phyloP scores from a whole-genome alignment of 1,140 invertebrate species.

The Geopemphigus sp. region DNA sequence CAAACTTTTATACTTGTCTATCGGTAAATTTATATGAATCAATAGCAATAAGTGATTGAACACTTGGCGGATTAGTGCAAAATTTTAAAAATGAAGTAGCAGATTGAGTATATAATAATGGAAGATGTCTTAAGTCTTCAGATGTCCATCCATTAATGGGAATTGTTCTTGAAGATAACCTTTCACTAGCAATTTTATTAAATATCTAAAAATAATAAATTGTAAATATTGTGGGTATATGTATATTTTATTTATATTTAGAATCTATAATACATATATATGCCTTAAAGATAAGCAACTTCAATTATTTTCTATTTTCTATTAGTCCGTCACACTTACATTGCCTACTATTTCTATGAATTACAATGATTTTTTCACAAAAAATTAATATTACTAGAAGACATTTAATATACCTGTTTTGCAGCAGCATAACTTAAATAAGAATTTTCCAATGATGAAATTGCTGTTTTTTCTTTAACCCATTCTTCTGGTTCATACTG shows the following conservation, averaged over 20 bases:
- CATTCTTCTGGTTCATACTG: conserved; percentile 21
- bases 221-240: not conserved
- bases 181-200: conserved; percentile 40
- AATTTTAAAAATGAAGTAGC: conserved; percentile 27
- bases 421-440: conserved; percentile 34
- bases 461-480: conserved; percentile 5
- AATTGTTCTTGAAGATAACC: not conserved
- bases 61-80: conserved; percentile 5
- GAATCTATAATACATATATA: not conserved
- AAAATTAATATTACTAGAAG: too few relatives aligned
- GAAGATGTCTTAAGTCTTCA: conserved; percentile 35
- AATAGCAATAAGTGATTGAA: conserved; percentile 28
- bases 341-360: too few relatives aligned
- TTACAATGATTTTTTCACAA: too few relatives aligned
- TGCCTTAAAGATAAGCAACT: too few relatives aligned
- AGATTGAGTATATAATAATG: conserved; percentile 41
- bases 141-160: conserved; percentile 9
- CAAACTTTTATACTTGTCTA: conserved; percentile 30
- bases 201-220: conserved; percentile 31
- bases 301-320: too few relatives aligned
- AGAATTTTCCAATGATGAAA: not conserved
- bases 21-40: conserved; percentile 26
- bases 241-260: not conserved
- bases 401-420: conserved; percentile 18
- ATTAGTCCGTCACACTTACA: too few relatives aligned